Conservation (phyloP, 2,797 vertebrate genomes). For the Coracias cyanogaster region DNA sequence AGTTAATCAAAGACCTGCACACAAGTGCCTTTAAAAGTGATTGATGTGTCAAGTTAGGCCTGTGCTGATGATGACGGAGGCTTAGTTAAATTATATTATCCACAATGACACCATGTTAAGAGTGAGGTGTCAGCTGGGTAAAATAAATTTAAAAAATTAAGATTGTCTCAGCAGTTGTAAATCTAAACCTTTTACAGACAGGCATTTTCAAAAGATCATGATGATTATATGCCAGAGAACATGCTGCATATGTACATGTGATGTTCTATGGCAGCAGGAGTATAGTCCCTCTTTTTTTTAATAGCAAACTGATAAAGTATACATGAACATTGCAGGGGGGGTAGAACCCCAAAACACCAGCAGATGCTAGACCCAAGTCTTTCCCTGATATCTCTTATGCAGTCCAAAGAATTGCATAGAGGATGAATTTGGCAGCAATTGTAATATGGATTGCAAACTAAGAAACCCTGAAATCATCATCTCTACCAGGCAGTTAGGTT, state of each 20-base stretch:
- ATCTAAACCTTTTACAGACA: background rate
- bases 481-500: background rate
- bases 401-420: background rate
- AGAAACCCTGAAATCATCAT: background rate
- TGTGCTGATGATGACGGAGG: background rate
- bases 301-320: background rate
- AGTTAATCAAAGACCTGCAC: slow-evolving; percentile 18
- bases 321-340: background rate
- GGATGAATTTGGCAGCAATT: background rate
- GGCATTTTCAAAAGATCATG: background rate
- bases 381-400: background rate
- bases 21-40: slow-evolving; percentile 22
- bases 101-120: background rate
- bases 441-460: background rate
- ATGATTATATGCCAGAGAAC: background rate
- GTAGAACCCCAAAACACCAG: background rate
- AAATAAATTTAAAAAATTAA: background rate
- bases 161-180: background rate
- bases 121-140: background rate
- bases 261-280: background rate
- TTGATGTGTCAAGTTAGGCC: background rate
- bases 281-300: background rate
- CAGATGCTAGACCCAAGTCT: background rate
- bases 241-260: background rate
- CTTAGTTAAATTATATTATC: slow-evolving; percentile 4